These are phyloP conservation scores for Neoitamus cyanurus DNA, from an alignment of 2,888 invertebrate species.

Conservation along the genomic window DNA sequence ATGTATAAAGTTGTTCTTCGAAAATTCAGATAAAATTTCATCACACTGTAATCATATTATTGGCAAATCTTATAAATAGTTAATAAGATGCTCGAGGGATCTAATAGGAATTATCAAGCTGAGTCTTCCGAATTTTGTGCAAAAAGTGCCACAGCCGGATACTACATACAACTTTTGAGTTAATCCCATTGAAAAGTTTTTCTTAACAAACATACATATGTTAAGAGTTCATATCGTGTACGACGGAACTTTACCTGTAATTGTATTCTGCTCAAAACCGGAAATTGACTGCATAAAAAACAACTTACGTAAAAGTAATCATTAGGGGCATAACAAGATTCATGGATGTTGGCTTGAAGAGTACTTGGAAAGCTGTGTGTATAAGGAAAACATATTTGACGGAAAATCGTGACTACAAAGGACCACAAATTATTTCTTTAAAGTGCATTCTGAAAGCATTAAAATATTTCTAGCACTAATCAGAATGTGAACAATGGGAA, in stretches of 20 bases:
- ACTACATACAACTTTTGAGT: too few species aligned
- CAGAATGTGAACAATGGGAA: neutral
- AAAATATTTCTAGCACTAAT: conserved; percentile 20
- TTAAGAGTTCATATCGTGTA: too few species aligned
- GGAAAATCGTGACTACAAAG: conserved; percentile 31
- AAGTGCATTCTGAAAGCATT: conserved; percentile 21
- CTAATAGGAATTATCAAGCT: too few species aligned
- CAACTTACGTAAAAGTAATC: conserved; percentile 27
- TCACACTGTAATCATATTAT: too few species aligned
- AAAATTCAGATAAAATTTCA: too few species aligned
- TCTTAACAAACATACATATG: too few species aligned
- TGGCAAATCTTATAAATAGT: too few species aligned
- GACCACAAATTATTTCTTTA: conserved; percentile 20
- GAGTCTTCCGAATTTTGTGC: too few species aligned
- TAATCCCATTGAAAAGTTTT: too few species aligned
- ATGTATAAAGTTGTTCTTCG: too few species aligned
- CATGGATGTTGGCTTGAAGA: neutral
- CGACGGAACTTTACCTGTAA: conserved; percentile 15
- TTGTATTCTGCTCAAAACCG: neutral
- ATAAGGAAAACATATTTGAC: conserved; percentile 11
- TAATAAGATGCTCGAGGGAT: too few species aligned
- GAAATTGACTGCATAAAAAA: conserved; percentile 26
- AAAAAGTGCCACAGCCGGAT: too few species aligned
- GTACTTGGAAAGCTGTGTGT: neutral
- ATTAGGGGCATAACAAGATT: conserved; percentile 2